Evolutionary conservation across 2,797 vertebrate species (phyloP).

Genomic region (Amniataba percoides): DNA sequence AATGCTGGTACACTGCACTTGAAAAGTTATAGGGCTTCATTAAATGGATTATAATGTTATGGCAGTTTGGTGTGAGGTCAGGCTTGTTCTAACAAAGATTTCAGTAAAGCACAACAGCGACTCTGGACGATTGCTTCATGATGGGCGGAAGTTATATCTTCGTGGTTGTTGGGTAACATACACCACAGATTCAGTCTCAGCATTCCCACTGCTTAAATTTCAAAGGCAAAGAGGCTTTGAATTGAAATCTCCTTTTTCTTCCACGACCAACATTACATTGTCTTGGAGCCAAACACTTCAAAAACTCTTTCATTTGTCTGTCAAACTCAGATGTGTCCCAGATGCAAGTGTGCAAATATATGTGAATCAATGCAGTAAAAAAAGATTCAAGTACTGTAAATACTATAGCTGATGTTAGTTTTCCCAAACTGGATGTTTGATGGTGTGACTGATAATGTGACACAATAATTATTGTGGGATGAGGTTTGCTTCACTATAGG

Average conservation of each 20-base stretch:
- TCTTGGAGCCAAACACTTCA: not conserved
- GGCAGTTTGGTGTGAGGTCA: constrained; percentile 23
- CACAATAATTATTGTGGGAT: not conserved
- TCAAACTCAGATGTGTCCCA: not conserved
- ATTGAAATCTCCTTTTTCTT: not conserved
- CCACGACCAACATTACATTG: not conserved
- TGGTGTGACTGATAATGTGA: not conserved
- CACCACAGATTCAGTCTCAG: not conserved
- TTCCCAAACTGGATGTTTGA: not conserved
- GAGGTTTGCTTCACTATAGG: no score
- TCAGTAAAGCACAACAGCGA: not conserved
- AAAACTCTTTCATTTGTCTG: not conserved
- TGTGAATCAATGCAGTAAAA: not conserved
- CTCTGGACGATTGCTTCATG: constrained; percentile 25
- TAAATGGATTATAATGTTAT: not conserved
- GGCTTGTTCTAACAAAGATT: not conserved
- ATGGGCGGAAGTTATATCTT: not conserved
- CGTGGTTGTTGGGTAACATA: constrained; percentile 32
- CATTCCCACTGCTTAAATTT: not conserved
- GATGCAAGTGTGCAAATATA: not conserved
- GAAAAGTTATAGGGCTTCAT: not conserved
- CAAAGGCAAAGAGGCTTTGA: not conserved
- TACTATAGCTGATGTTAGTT: not conserved
- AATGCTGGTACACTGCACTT: no score
- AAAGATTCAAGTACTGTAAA: not conserved